Conservation (phyloP, 23 tunicate genomes). For the Styela plicata region DNA sequence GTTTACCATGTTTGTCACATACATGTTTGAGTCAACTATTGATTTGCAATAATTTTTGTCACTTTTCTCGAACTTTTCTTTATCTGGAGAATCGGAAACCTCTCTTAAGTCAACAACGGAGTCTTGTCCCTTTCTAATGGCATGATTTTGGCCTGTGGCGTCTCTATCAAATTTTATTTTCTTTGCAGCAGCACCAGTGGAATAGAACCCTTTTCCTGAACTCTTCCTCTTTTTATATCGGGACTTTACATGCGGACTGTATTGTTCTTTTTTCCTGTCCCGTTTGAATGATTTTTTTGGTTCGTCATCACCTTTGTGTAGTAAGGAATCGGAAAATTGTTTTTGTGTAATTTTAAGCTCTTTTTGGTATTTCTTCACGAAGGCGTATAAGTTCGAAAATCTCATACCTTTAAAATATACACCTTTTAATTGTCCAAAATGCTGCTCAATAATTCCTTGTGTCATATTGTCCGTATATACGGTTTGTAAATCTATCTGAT, state of each 20-base stretch:
- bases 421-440: slow-evolving; percentile 15
- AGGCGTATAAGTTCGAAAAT: background rate
- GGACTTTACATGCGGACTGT: background rate
- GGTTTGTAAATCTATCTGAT: background rate
- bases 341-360: background rate
- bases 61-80: too few relatives aligned
- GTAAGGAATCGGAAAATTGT: background rate
- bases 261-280: background rate
- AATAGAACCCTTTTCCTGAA: background rate
- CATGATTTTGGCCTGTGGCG: too few relatives aligned
- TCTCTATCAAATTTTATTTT: background rate
- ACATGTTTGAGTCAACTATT: too few relatives aligned
- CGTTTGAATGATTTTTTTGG: background rate
- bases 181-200: background rate
- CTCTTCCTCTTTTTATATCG: background rate
- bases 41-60: too few relatives aligned
- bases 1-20: too few relatives aligned
- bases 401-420: background rate
- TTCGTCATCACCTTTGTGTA: background rate
- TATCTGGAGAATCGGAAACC: too few relatives aligned
- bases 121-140: too few relatives aligned
- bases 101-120: too few relatives aligned
- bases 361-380: background rate
- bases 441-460: slow-evolving; percentile 40
- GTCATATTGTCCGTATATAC: slow-evolving; percentile 10